Base-by-base conservation (phyloP, 2,888 invertebrate species). In the Gymnocheta viridis region DNA sequence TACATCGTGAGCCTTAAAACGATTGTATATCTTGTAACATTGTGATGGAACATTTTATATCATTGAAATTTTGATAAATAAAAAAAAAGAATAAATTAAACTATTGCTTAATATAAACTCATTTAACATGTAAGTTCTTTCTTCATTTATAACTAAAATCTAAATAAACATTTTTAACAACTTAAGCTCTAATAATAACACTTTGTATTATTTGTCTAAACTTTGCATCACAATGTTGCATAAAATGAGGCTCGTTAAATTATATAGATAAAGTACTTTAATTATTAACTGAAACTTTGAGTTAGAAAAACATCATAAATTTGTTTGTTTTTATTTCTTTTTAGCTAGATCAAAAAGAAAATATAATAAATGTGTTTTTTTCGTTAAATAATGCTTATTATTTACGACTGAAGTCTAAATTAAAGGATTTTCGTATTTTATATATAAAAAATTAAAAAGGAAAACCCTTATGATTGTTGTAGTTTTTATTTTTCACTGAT, bases 341-440 rank as follows among this genome's bases (percentile, higher is more conserved):
- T 80, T 77, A 73, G 72, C 77, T 81, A 81, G 69, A 73, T 84
- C 54, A 77, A 80, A 64, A 83, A n/a, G 64, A 83, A 80, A 80
- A 51, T 73, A 51, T 69, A 76, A 67, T 69, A 77, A 83, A 79
- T 49, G 17, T 62, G 17, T 69, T 51, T 67, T 35, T 66, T 78
- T 56, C 38, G 38, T 70, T 76, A 78, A 72, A 78, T 73, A 73
- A 72, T 60, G 70, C 83, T 84, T 84, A 84, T 84, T 14, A 67
- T 67, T 80, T 81, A 81, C 67, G 82, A 66, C 66, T 76, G 83
- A 76, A 84, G 77, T 84, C 81, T 84, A 84, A 81, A 51, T 81
- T 84, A 47, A 81, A 81, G 73, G 81, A 49, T 35, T 77, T 38
- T 51, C 80, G 47, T 62, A 62, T 64, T 70, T 67, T 27, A 72